A percentile compares a stretch with the other conserved stretches of the same genome.
These are phyloP conservation scores for Toxotes jaculatrix DNA, from an alignment of 2,113 vertebrate species.

Conservation along the genomic window DNA sequence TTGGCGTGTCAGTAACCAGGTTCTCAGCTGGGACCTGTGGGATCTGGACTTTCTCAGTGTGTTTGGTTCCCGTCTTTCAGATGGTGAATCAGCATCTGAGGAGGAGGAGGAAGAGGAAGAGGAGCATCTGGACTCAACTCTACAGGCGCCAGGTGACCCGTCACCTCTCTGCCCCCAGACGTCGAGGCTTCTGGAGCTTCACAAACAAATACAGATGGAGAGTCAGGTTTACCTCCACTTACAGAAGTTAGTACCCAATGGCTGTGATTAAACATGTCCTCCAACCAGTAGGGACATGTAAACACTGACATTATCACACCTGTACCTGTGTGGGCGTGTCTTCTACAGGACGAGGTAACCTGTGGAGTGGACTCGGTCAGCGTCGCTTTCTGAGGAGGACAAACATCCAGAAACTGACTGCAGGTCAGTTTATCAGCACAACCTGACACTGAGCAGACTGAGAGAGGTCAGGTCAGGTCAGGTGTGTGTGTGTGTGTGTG, in stretches of 20 bases:
- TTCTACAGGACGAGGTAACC: slow-evolving; percentile 10
- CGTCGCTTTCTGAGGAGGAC: neutral
- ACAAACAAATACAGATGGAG: slow-evolving; percentile 59
- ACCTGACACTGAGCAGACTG: no score
- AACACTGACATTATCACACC: neutral
- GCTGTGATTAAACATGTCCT: neutral
- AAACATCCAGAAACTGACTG: neutral
- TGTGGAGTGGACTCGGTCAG: neutral
- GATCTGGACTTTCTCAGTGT: neutral
- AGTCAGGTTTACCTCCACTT: neutral
- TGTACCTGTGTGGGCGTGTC: neutral
- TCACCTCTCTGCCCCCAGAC: fast-evolving
- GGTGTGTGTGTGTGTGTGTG: no score
- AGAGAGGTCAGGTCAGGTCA: no score
- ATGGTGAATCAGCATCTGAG: neutral
- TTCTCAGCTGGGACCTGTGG: neutral
- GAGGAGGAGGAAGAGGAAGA: neutral
- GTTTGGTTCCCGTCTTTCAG: neutral
- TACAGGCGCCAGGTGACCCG: slow-evolving; percentile 59
- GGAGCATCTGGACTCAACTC: slow-evolving; percentile 86
- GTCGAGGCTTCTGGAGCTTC: slow-evolving; percentile 66
- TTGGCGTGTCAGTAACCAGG: no score
- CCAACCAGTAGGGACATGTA: no score
- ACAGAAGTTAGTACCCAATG: slow-evolving; percentile 39
- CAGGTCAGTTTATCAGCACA: neutral